Evolutionary conservation across 1,140 invertebrate species (phyloP), one percentile per base, ranked within the genome.

Genomic region (Scylla paramamosain): DNA sequence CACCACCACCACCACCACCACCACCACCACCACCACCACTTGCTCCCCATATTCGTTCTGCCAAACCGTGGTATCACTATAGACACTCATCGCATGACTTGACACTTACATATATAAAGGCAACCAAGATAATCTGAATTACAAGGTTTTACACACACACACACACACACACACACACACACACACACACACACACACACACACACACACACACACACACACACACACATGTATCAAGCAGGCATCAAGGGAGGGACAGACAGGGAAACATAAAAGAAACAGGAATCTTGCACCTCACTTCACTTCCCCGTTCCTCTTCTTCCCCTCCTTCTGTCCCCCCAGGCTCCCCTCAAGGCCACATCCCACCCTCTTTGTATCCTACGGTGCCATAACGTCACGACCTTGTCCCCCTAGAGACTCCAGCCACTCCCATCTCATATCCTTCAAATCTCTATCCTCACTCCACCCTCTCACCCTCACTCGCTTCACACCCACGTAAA

Each of bases 201-300:
- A 77, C 67, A 77, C 67, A 77, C 67, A 77, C 67, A 77, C 67
- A 77, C 67, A 77, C 67, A 77, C 67, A 77, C 67, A 77, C 67
- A 77, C 67, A 77, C 67, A 77, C 67, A 77, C 67, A 77, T 20
- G 8, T 20, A 20, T n/a, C 4, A n/a, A n/a, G 67, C 0, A n/a
- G 67, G n/a, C 12, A 77, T 25, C 20, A 77, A 77, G 67, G 67
- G 20, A 77, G 25, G n/a, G 20, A 7, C 6, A 77, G 67, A n/a
- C 39, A n/a, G n/a, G 67, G 67, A n/a, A n/a, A n/a, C 12, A 77
- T n/a, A n/a, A 77, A 77, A 7, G 67, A 77, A n/a, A 7, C 12
- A n/a, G 67, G 67, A 20, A 77, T 25, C 20, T 1, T 77, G 6
- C 67, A 77, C 20, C 16, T 59, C 52, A 12, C 52, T 20, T 77